Percentiles rank a stretch among this genome's conserved stretches.
phyloP scores from a whole-genome alignment of 2,797 vertebrate species.

The Eutrigla gurnardus region DNA sequence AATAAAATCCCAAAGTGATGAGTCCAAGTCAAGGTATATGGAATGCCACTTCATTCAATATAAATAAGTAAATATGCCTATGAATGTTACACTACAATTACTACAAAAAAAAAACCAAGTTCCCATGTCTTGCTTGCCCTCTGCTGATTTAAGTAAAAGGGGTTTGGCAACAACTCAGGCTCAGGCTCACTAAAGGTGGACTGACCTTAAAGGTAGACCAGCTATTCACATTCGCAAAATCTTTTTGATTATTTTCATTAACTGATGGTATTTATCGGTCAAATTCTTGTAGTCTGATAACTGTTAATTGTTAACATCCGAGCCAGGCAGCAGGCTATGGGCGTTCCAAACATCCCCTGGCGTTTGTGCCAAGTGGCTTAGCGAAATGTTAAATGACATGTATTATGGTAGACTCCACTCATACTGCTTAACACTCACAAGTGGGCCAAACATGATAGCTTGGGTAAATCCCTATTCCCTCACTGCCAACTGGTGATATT shows the following conservation, averaged over 20 bases:
- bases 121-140: neutral
- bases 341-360: slow-evolving; percentile 44
- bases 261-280: neutral
- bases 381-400: slow-evolving; percentile 53
- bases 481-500: slow-evolving; percentile 22
- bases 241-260: neutral
- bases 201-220: neutral
- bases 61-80: neutral
- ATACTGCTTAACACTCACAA: slow-evolving; percentile 21
- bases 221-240: neutral
- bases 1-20: too few species aligned
- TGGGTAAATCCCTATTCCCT: slow-evolving; percentile 26
- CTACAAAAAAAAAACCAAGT: neutral
- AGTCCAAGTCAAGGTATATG: neutral
- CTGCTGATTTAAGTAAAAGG: neutral
- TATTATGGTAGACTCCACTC: slow-evolving; percentile 35
- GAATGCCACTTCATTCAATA: neutral
- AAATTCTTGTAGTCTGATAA: neutral
- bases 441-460: slow-evolving; percentile 41
- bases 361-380: slow-evolving; percentile 37
- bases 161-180: neutral
- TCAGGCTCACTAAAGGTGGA: neutral
- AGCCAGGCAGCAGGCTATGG: slow-evolving; percentile 14
- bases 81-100: neutral
- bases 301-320: neutral